Conservation (phyloP, 2,797 vertebrate genomes). For the Clamator glandarius region DNA sequence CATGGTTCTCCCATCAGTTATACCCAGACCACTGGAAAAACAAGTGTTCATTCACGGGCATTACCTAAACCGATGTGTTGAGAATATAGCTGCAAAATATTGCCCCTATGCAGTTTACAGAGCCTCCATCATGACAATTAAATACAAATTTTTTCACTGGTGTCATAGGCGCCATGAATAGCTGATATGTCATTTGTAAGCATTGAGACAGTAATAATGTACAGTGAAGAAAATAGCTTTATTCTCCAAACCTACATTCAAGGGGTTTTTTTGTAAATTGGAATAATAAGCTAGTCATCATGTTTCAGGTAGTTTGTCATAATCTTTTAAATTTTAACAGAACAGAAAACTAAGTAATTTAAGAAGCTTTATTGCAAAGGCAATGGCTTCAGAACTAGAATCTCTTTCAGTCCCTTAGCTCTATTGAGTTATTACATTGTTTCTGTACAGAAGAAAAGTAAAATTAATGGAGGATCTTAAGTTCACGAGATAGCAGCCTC, state of each 20-base stretch:
- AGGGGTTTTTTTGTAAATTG: background rate
- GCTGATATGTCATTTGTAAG: background rate
- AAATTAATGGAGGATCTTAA: background rate
- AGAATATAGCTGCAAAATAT: background rate
- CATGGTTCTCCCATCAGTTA: background rate
- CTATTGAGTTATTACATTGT: background rate
- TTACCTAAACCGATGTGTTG: background rate
- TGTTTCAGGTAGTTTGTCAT: background rate
- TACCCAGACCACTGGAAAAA: background rate
- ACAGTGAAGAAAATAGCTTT: constrained; percentile 1
- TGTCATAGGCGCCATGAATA: background rate
- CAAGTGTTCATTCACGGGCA: background rate
- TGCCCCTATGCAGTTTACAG: background rate
- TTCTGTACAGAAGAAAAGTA: background rate
- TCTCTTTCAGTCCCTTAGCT: background rate
- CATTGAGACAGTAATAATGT: background rate
- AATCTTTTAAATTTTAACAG: constrained; percentile 25
- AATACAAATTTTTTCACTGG: background rate
- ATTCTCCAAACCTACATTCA: background rate
- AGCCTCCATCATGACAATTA: background rate
- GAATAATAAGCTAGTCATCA: background rate
- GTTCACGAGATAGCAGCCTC: background rate
- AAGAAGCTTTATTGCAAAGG: background rate
- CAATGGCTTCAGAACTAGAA: background rate
- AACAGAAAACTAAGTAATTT: background rate